These are phyloP conservation scores for Brachyopa scutellaris DNA, from an alignment of 2,888 invertebrate genomes.

Conservation along the genomic window DNA sequence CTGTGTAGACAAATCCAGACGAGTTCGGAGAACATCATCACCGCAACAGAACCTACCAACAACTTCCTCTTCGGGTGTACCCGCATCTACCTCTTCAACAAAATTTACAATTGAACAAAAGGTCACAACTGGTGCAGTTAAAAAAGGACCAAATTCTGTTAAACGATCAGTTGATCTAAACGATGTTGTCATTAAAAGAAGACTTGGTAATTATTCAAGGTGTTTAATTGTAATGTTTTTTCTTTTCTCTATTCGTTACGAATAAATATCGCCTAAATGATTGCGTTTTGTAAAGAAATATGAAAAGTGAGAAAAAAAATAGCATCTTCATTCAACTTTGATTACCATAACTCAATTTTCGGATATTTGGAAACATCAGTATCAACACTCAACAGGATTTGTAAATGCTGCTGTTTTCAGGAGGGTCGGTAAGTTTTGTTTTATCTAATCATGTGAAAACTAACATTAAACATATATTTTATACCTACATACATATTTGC, in stretches of 20 bases:
- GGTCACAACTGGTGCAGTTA: slow-evolving; percentile 64
- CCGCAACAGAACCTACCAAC: slow-evolving; percentile 49
- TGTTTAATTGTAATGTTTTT: background rate
- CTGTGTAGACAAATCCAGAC: slow-evolving; percentile 40
- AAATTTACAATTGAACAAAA: slow-evolving; percentile 75
- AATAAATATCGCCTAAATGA: background rate
- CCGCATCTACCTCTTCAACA: slow-evolving; percentile 43
- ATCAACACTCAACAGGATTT: no score
- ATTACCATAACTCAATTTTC: no score
- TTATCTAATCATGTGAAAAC: no score
- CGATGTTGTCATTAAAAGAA: slow-evolving; percentile 74
- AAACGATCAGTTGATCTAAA: slow-evolving; percentile 74
- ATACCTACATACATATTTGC: no score
- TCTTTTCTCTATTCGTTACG: background rate
- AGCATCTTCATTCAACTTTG: background rate
- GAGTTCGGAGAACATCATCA: slow-evolving; percentile 27
- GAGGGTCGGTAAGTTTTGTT: no score
- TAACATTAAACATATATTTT: no score
- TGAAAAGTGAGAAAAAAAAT: background rate
- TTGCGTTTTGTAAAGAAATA: background rate
- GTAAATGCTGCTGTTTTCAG: no score
- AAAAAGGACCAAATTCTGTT: slow-evolving; percentile 74
- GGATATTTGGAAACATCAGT: no score
- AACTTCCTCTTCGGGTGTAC: slow-evolving; percentile 3
- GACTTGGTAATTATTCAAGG: slow-evolving; percentile 75